Conservation (phyloP, 2,113 vertebrate species). For the Mormoops blainvillei region DNA sequence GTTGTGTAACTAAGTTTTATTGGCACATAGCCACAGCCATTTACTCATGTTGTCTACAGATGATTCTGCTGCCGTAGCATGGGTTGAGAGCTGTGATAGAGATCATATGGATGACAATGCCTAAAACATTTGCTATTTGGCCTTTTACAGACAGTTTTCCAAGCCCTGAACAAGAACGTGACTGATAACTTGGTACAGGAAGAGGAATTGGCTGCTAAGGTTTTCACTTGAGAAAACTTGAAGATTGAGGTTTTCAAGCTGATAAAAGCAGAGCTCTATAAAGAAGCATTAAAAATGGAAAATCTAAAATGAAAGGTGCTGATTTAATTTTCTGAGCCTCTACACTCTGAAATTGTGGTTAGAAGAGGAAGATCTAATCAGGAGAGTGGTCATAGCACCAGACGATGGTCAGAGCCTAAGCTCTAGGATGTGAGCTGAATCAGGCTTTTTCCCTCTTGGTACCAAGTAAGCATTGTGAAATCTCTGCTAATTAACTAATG, state of each 20-base stretch:
- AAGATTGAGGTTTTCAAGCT: background rate
- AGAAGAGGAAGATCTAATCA: background rate
- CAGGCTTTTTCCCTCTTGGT: background rate
- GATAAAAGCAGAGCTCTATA: background rate
- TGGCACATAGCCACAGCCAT: background rate
- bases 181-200: background rate
- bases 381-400: background rate
- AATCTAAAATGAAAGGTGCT: background rate
- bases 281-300: background rate
- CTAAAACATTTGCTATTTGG: background rate
- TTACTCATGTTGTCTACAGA: background rate
- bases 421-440: background rate
- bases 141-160: background rate
- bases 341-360: background rate
- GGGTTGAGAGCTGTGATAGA: background rate
- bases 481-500: background rate
- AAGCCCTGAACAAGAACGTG: background rate
- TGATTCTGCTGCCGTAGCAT: background rate
- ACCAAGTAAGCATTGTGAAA: background rate
- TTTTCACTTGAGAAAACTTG: background rate
- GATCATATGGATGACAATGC: background rate
- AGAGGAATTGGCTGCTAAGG: background rate
- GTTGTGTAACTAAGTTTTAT: background rate
- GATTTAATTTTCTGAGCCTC: background rate
- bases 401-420: background rate